Evolutionary conservation across 1,140 invertebrate species (phyloP), one percentile per base, ranked within the genome.

Genomic region (Lasioglossum albipes): DNA sequence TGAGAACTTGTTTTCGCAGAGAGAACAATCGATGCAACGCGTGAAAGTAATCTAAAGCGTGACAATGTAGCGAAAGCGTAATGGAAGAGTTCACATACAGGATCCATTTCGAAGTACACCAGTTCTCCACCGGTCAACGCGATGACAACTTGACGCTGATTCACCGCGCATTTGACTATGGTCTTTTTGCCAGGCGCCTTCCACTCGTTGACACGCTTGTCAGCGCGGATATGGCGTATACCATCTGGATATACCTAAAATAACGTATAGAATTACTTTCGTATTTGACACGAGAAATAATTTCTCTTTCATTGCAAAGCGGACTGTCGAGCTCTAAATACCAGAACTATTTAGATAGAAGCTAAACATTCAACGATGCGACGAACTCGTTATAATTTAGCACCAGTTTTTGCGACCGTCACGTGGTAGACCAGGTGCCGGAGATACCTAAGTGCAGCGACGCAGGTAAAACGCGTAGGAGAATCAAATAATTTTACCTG

Each of bases 81-180:
- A 36, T 5, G 36, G 36, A 36, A 36, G 36, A 36, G 13, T 49
- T 22, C 75, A 95, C 96, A 96, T 95, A 99, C 98, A 83, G 97
- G 96, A 93, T 99, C 99, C 98, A 99, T 99, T 95, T 99, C 99
- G 93, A 99, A 99, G 94, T 99, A 99, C 22, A 99, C 98, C 31
- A 99, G 94, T 94, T 99, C 99, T 67, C 99, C 98, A 0, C 99
- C 99, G 54, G 98, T 98, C 7, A 99, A 93, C 1, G 99, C 99
- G 84, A 99, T 99, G 0, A 99, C 99, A 36, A 99, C 98, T 94
- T 99, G 99, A 78, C 99, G 94, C 90, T 99, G 98, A 94, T 99
- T 99, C 0, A 99, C 97, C 2, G 99, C 99, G 94, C 99, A 99
- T 92, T 98, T 98, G 0, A 98, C 96, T 81, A 99, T 99, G 0